These are phyloP conservation scores for Drosophila infuscata DNA, from an alignment of 2,888 invertebrate genomes.

Conservation along the genomic window DNA sequence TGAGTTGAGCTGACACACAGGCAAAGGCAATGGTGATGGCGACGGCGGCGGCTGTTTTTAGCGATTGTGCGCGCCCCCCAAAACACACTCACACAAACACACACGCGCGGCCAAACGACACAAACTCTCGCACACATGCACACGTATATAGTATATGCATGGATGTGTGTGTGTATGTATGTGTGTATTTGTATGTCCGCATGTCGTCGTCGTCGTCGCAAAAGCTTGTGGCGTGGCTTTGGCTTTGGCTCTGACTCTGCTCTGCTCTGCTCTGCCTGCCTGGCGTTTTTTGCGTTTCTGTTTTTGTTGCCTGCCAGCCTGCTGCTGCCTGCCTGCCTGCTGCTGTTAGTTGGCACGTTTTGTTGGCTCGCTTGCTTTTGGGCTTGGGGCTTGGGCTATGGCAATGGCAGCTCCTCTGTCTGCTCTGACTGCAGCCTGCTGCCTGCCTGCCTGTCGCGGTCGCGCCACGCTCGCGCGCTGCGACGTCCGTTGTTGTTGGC, in stretches of 20 bases:
- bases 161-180: slow-evolving; percentile 30
- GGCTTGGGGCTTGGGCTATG: slow-evolving; percentile 66
- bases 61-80: slow-evolving; percentile 73
- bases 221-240: slow-evolving; percentile 78
- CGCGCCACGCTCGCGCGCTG: slow-evolving; percentile 62
- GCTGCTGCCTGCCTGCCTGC: slow-evolving; percentile 27
- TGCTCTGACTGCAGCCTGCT: slow-evolving; percentile 66
- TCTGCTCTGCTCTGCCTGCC: slow-evolving; percentile 58
- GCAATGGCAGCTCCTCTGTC: slow-evolving; percentile 40
- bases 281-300: slow-evolving; percentile 78
- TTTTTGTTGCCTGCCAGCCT: slow-evolving; percentile 65
- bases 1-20: slow-evolving; percentile 31
- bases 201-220: slow-evolving; percentile 64
- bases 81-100: slow-evolving; percentile 43
- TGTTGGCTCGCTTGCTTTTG: slow-evolving; percentile 75
- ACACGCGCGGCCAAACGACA: slow-evolving; percentile 26
- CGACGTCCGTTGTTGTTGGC: slow-evolving; percentile 32
- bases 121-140: slow-evolving; percentile 30
- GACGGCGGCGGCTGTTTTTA: slow-evolving; percentile 75
- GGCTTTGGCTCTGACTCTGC: slow-evolving; percentile 57
- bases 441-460: slow-evolving; percentile 65
- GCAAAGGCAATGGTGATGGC: slow-evolving; percentile 37
- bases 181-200: slow-evolving; percentile 44
- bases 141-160: slow-evolving; percentile 19
- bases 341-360: slow-evolving; percentile 73